A percentile compares a stretch with the other conserved stretches of the same genome.
Conservation (phyloP, 2,797 vertebrate species). For the Simalia tracyae region DNA sequence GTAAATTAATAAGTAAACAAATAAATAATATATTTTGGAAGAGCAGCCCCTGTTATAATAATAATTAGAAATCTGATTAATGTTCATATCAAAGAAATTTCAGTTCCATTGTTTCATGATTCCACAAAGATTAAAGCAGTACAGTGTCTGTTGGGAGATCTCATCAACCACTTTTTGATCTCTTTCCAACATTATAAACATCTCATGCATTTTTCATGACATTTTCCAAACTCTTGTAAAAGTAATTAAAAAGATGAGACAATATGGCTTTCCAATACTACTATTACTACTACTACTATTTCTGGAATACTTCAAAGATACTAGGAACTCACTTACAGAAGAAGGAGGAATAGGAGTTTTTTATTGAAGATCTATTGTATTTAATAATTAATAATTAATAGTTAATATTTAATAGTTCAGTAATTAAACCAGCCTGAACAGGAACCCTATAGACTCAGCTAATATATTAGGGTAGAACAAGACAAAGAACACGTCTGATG, state of each 20-base stretch:
- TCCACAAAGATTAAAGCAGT: neutral
- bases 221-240: neutral
- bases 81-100: constrained; percentile 2
- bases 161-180: neutral
- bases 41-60: neutral
- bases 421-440: neutral
- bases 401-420: neutral
- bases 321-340: neutral
- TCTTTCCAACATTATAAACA: neutral
- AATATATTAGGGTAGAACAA: neutral
- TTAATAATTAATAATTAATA: too few relatives aligned
- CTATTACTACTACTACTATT: neutral
- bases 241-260: neutral
- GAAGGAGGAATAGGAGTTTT: neutral
- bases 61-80: neutral
- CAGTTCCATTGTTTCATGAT: neutral
- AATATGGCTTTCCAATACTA: neutral
- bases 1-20: neutral
- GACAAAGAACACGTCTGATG: neutral
- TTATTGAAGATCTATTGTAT: neutral
- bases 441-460: neutral
- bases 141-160: neutral
- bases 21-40: neutral
- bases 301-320: neutral
- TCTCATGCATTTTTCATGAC: neutral